Evolutionary conservation across 2,113 vertebrate genomes (phyloP).

Genomic region (Hyperopisus bebe): DNA sequence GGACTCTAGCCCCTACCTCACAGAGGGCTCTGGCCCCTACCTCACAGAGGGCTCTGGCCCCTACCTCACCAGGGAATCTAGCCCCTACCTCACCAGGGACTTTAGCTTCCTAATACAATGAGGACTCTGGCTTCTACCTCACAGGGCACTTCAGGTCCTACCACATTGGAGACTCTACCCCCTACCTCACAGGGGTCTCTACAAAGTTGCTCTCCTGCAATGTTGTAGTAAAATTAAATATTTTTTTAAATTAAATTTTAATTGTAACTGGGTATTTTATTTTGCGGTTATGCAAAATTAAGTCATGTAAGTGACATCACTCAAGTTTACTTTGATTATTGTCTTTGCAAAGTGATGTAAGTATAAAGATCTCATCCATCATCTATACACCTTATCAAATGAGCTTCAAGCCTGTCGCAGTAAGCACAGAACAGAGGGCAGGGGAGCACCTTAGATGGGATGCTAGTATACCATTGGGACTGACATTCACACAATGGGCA

Average conservation of each 20-base stretch:
- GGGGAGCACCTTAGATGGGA: background rate
- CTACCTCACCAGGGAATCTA: background rate
- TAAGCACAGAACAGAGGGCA: background rate
- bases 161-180: background rate
- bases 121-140: background rate
- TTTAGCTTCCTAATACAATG: too few species aligned
- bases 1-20: background rate
- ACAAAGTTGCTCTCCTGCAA: background rate
- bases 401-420: background rate
- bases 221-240: background rate
- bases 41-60: too few species aligned
- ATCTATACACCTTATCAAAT: too few species aligned
- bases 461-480: background rate
- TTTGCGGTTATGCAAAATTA: background rate
- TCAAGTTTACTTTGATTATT: background rate
- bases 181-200: background rate
- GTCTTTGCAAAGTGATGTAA: background rate
- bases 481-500: background rate
- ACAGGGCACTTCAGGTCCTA: background rate
- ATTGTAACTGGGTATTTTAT: background rate
- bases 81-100: background rate
- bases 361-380: background rate
- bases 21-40: too few species aligned
- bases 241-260: background rate
- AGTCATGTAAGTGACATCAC: background rate